A percentile compares a stretch with the other conserved stretches of the same genome.
phyloP scores from a whole-genome alignment of 2,113 vertebrate species.

The Suricata suricatta region DNA sequence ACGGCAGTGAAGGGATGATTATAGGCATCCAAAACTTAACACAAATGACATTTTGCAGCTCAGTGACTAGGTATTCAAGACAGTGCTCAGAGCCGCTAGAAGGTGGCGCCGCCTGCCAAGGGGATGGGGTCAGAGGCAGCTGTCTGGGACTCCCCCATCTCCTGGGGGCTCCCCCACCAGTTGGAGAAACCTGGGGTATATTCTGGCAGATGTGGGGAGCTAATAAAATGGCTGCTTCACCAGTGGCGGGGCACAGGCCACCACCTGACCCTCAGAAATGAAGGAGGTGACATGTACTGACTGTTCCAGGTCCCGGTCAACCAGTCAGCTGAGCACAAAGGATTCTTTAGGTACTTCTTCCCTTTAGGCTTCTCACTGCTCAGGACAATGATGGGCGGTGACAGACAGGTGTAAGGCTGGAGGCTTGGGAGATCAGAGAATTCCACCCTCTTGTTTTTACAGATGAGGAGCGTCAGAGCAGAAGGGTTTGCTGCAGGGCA shows the following conservation, averaged over 20 bases:
- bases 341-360: not conserved
- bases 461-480: not conserved
- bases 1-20: not conserved
- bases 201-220: not conserved
- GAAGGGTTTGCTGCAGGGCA: not conserved
- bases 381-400: not conserved
- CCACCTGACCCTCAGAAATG: not conserved
- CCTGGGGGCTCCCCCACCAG: no score
- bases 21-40: not conserved
- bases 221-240: not conserved
- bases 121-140: not conserved
- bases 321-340: not conserved
- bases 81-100: not conserved
- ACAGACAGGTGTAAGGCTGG: not conserved
- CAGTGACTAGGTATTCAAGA: not conserved
- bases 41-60: not conserved
- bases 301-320: not conserved
- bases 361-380: not conserved
- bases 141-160: not conserved
- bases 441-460: not conserved
- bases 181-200: not conserved
- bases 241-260: not conserved
- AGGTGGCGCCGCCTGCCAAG: conserved; percentile 50
- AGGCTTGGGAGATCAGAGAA: not conserved
- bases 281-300: not conserved